These are phyloP conservation scores for Hirudinaria manillensis DNA, from an alignment of 2,888 invertebrate species.

Conservation along the genomic window DNA sequence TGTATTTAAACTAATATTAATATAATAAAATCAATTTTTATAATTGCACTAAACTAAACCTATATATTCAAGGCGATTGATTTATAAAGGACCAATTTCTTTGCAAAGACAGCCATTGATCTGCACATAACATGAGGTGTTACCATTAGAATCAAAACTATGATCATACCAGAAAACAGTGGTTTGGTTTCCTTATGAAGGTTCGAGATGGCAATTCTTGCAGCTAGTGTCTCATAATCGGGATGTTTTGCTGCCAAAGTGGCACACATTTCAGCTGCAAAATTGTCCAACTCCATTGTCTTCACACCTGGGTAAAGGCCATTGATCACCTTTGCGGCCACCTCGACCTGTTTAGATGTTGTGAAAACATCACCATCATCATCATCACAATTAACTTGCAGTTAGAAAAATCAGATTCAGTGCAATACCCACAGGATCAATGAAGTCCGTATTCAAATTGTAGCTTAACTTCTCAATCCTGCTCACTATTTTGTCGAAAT, in stretches of 20 bases:
- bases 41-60: neutral
- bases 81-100: too few relatives aligned
- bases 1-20: too few relatives aligned
- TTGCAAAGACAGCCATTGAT: too few relatives aligned
- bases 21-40: too few relatives aligned
- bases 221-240: slow-evolving; percentile 73
- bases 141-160: neutral
- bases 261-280: slow-evolving; percentile 97
- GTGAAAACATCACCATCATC: neutral
- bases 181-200: slow-evolving; percentile 96
- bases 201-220: slow-evolving; percentile 88
- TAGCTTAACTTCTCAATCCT: slow-evolving; percentile 90
- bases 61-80: neutral
- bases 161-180: slow-evolving; percentile 62
- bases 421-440: slow-evolving; percentile 72
- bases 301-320: slow-evolving; percentile 93
- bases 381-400: neutral
- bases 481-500: slow-evolving; percentile 95
- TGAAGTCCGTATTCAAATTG: slow-evolving; percentile 87
- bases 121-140: too few relatives aligned
- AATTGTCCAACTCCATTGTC: slow-evolving; percentile 89
- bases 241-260: slow-evolving; percentile 94
- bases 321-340: slow-evolving; percentile 73
- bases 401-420: neutral
- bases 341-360: slow-evolving; percentile 46